phyloP scores from a whole-genome alignment of 2,113 vertebrate genomes.

The Bothrops jararaca region DNA sequence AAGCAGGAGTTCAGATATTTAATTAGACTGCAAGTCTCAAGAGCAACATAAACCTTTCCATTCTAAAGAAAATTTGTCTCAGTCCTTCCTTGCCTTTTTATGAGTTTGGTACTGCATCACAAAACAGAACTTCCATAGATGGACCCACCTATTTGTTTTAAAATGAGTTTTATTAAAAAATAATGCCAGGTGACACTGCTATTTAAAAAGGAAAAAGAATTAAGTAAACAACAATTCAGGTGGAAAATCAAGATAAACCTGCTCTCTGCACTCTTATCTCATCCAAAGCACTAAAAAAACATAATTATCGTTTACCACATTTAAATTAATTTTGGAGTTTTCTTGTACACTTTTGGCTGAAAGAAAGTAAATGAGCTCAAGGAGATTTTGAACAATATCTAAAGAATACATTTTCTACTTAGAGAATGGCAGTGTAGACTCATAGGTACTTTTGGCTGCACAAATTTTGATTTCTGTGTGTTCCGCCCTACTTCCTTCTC shows the following conservation, averaged over 20 bases:
- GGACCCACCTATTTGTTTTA: not conserved
- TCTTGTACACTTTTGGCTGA: not conserved
- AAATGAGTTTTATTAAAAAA: not conserved
- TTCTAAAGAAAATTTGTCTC: constrained; percentile 45
- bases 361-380: not conserved
- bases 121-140: constrained; percentile 5
- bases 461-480: not conserved
- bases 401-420: not conserved
- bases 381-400: not conserved
- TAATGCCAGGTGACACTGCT: not conserved
- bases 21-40: constrained; percentile 51
- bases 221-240: not conserved
- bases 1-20: constrained; percentile 55
- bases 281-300: not conserved
- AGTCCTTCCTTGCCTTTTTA: constrained; percentile 34
- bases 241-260: not conserved
- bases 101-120: constrained; percentile 46
- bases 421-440: not conserved
- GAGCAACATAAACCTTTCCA: constrained; percentile 56
- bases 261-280: not conserved
- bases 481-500: not conserved
- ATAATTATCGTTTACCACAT: not conserved
- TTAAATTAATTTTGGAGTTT: not conserved
- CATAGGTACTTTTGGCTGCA: not conserved
- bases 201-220: not conserved